Evolutionary conservation across 2,113 vertebrate species (phyloP).

Genomic region (Connochaetes taurinus): DNA sequence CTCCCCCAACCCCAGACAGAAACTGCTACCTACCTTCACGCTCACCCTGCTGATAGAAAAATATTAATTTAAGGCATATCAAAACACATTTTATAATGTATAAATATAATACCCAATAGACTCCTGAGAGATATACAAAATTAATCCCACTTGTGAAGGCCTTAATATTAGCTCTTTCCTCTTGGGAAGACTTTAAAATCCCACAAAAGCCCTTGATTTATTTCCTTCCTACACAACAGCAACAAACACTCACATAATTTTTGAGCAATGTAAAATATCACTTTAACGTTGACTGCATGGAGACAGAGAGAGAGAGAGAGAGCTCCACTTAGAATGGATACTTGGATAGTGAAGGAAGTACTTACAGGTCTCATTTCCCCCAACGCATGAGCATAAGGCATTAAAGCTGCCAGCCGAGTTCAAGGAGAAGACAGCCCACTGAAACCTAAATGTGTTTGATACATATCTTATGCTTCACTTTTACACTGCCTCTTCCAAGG

Average conservation of each 20-base stretch:
- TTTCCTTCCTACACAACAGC: constrained; percentile 81
- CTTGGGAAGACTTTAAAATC: constrained; percentile 83
- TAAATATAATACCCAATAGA: constrained; percentile 81
- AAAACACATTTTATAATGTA: constrained; percentile 82
- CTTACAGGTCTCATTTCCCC: constrained; percentile 59
- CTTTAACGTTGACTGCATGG: constrained; percentile 63
- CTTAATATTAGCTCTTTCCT: constrained; percentile 82
- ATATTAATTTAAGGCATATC: constrained; percentile 81
- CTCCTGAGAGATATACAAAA: constrained; percentile 80
- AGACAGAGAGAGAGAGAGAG: neutral
- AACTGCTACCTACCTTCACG: neutral
- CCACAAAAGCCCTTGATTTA: constrained; percentile 82
- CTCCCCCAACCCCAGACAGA: neutral
- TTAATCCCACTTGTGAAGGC: constrained; percentile 84
- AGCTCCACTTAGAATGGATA: neutral
- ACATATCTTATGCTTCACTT: neutral
- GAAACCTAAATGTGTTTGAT: constrained; percentile 14
- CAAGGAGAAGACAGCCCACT: constrained; percentile 14
- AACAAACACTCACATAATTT: constrained; percentile 81
- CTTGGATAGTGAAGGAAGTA: neutral
- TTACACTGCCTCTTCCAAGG: neutral
- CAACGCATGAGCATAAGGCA: neutral
- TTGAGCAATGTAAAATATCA: constrained; percentile 77
- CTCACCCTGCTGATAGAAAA: constrained; percentile 69
- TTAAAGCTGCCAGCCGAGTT: constrained; percentile 51